Base-by-base conservation (phyloP, 2,113 vertebrate genomes). In the Gavialis gangeticus region DNA sequence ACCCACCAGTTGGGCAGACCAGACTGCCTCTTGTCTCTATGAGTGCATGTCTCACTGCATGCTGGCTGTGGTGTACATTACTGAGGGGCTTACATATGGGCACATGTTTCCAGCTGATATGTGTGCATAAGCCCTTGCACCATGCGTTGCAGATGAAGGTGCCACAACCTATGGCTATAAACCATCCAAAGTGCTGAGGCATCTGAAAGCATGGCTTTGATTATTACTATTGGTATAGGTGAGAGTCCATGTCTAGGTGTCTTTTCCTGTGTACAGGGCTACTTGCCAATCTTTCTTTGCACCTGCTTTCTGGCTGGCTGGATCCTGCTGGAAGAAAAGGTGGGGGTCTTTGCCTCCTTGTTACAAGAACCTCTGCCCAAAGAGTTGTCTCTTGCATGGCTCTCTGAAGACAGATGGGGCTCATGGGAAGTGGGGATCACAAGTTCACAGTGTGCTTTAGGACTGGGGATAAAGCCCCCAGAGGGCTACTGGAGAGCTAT, bases 121-220 rank as follows among this genome's bases (percentile, higher is more conserved):
- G 10, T 1, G 4, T 10, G 25, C 0, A 11, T 3, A 6, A 22
- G 27, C 10, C 28, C 46, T 73, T 24, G 12, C 27, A 0, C 6
- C 1, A 1, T 21, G n/a, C 4, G 24, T 15, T 17, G 54, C 0
- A 17, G 24, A 3, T 25, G 18, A 37, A 46, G 14, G 22, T 14
- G 66, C 8, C 5, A 55, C 12, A 8, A 1, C 34, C 22, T 19
- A 24, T 1, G 18, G 59, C 54, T 90, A 3, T 14, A 5, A 58
- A 3, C n/a, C 11, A 0, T 46, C 46, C 0, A 0, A 5, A 37
- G 56, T 22, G 4, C 63, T 1, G 12, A 28, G 37, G 14, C 4
- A 4, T 25, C 75, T 21, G 15, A n/a, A 21, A n/a, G 24, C 19
- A 2, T 12, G 5, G 0, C 71, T 34, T 71, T 37, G 34, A 37